Evolutionary conservation across 2,797 vertebrate genomes (phyloP), one percentile per base, ranked within the genome.

Genomic region (Ctenochaetus hawaiiensis): DNA sequence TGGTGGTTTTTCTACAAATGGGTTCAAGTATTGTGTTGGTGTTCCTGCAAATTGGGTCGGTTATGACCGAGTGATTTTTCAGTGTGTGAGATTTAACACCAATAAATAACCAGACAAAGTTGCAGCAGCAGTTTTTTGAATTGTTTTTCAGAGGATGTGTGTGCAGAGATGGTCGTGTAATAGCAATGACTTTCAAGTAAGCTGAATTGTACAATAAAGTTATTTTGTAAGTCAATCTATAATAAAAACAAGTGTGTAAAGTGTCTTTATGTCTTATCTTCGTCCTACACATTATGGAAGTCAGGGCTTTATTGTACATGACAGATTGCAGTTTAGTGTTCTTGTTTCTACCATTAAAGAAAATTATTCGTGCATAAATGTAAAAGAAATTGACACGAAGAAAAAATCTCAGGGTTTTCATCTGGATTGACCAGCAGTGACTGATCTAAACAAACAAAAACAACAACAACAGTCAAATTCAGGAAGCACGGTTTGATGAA

Each of bases 401-500:
- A 20, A 2, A 49, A 8, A 23, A 34, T 23, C 17, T 67, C 41
- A 23, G 49, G 12, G 22, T 5, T 20, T 56, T 72, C 5, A 37
- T 43, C 54, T 9, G 72, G 44, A 79, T n/a, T 70, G 64, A 61
- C 8, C 26, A 7, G 57, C 59, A 62, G 37, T 63, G 30, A 59
- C 10, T 66, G 70, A 54, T 72, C 51, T 39, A 52, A 80, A 71
- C 61, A 65, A 66, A 72, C 30, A 34, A 34, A n/a, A 39, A 44
- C 18, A 30, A 54, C 51, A 51, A 59, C 73, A 68, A 60, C 23
- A 6, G 52, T 37, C 52, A 23, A 45, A 63, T 71, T 77, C 17
- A 67, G 37, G 72, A 80, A 76, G 82, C 58, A 56, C 8, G 12
- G 11, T 51, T 82, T 76, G 61, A 79, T 81, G 59, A 64, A 61